Evolutionary conservation across 92 coral and sea anemone genomes (phyloP).

Genomic region (Bergia sp.): DNA sequence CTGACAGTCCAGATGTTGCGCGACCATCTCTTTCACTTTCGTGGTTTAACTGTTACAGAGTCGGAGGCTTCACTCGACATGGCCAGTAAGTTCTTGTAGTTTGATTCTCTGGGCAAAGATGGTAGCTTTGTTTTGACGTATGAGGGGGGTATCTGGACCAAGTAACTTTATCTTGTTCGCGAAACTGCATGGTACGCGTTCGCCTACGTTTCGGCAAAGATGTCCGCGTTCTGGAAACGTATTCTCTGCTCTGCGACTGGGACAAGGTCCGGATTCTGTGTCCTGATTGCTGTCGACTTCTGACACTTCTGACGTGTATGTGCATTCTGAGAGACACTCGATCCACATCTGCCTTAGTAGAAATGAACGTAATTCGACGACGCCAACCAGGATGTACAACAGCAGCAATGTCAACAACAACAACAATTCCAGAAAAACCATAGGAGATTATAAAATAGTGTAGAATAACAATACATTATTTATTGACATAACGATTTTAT

Average conservation of each 20-base stretch:
- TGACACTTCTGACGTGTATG: slow-evolving; percentile 1
- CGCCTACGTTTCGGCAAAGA: not conserved
- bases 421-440: no score
- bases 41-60: not conserved
- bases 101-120: slow-evolving; percentile 35
- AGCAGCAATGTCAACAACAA: no score
- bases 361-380: no score
- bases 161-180: slow-evolving; percentile 18
- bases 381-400: not conserved
- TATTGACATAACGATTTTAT: no score
- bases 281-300: slow-evolving; percentile 20
- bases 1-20: slow-evolving; percentile 5
- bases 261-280: slow-evolving; percentile 21
- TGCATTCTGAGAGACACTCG: slow-evolving; percentile 2
- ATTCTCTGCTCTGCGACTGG: slow-evolving; percentile 3
- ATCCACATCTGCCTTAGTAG: slow-evolving; percentile 4
- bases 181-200: slow-evolving; percentile 43
- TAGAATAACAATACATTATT: no score
- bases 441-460: no score
- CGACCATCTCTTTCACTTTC: slow-evolving; percentile 18
- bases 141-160: not conserved
- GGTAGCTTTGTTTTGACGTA: not conserved
- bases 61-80: slow-evolving; percentile 6
- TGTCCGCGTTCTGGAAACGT: slow-evolving; percentile 20
- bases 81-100: slow-evolving; percentile 17